Base-by-base conservation (phyloP, 2,888 invertebrate genomes). In the Bombylius discolor region DNA sequence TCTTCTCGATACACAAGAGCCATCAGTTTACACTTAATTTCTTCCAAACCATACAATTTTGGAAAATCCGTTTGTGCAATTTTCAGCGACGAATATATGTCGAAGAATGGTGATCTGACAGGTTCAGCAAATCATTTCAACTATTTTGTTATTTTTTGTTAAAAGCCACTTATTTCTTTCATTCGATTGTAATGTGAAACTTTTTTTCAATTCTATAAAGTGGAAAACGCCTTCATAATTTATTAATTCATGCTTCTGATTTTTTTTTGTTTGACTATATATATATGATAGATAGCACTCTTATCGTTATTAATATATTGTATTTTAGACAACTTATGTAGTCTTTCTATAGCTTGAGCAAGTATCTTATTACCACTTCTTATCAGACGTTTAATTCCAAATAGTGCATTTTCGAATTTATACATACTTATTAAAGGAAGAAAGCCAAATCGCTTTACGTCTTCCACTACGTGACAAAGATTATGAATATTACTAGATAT, bases 401-500 rank as follows among this genome's bases (percentile, higher is more conserved):
- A 46, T 4, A 52, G 32, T 11, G 13, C 13, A 23, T 46, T 52
- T 46, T 52, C 52, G 14, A 52, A 52, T 47, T 46, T 47, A 47
- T 52, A 52, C 8, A 61, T 53, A 39, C 56, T 60, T 42, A 61
- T 54, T 12, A 14, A 49, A 47, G 55, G 39, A 4, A 61, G 46
- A 36, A 7, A 6, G 4, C 60, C 60, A 53, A 59, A 63, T 51
- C 49, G 49, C 45, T 49, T 49, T 12, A 58, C 59, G 33, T 62
- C 62, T 36, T 59, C 55, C 31, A 57, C 51, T 8, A 62, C 12
- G 49, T 62, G 60, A 46, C 42, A 9, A 14, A 63, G 47, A 52
- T 63, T 63, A 49, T 63, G 63, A 32, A 63, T 53, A 39, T 62
- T 62, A 56, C 61, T 61, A 33, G 57, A 57, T 31, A 63, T 48